Evolutionary conservation across 2,888 invertebrate genomes (phyloP).

Genomic region (Gastrophysa polygoni): DNA sequence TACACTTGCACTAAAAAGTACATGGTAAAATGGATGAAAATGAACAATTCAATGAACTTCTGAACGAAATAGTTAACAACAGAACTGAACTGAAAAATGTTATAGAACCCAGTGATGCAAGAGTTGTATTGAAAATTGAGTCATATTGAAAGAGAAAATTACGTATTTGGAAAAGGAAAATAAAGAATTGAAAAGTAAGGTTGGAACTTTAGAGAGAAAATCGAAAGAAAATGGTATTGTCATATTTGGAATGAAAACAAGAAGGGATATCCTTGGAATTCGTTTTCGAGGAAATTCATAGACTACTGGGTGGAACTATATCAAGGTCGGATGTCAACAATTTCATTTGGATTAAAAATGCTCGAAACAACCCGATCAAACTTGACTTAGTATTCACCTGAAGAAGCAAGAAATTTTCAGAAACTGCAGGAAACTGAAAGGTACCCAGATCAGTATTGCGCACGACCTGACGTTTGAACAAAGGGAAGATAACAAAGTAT

Average conservation of each 20-base stretch:
- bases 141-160: no score
- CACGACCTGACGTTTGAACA: conserved; percentile 7
- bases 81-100: conserved; percentile 4
- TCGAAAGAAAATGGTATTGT: no score
- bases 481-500: conserved; percentile 6
- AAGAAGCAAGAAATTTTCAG: conserved; percentile 1
- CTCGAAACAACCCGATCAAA: conserved; percentile 4
- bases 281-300: neutral
- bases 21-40: neutral
- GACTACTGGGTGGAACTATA: conserved; percentile 2
- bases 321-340: conserved; percentile 6
- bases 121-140: conserved; percentile 7
- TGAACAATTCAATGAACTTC: conserved; percentile 1
- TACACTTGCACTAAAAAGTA: neutral
- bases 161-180: no score
- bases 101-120: conserved; percentile 7
- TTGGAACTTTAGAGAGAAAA: no score
- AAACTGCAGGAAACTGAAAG: conserved; percentile 5
- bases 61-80: conserved; percentile 3
- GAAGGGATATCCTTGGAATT: conserved; percentile 6
- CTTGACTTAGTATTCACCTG: neutral
- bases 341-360: conserved; percentile 5
- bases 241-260: no score
- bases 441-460: conserved; percentile 3
- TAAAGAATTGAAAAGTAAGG: no score